A percentile compares a stretch with the other conserved stretches of the same genome.
These are phyloP conservation scores for Oenanthe melanoleuca DNA, from an alignment of 2,113 vertebrate genomes.

Conservation along the genomic window DNA sequence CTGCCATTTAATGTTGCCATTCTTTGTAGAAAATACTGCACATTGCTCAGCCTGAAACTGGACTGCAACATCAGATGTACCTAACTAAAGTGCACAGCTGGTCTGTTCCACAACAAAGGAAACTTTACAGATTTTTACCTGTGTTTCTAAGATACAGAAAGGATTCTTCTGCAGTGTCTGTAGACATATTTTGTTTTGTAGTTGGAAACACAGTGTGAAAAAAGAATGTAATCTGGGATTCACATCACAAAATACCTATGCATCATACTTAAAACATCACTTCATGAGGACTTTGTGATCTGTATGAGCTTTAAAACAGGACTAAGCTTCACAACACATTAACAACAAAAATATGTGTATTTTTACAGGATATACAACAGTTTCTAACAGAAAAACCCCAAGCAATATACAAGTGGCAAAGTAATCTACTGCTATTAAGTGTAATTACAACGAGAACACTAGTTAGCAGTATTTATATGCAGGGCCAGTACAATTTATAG, in stretches of 20 bases:
- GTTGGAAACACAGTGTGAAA: background rate
- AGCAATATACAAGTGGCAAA: background rate
- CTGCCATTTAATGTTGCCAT: slow-evolving; percentile 46
- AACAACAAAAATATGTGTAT: background rate
- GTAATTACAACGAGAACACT: background rate
- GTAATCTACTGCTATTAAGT: background rate
- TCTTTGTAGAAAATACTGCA: background rate
- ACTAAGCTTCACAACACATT: background rate
- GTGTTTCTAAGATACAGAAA: background rate
- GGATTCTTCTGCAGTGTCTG: background rate
- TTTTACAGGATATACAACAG: background rate
- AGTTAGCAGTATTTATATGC: background rate
- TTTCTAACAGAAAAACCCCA: background rate
- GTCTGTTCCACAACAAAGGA: background rate
- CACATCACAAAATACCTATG: background rate
- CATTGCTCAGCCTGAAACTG: background rate
- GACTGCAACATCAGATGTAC: background rate
- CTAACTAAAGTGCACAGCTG: background rate
- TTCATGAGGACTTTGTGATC: background rate
- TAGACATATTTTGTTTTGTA: background rate
- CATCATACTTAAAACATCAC: background rate
- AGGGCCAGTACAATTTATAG: background rate
- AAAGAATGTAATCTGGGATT: background rate
- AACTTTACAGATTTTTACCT: background rate
- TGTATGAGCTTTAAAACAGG: background rate